Evolutionary conservation across 2,113 vertebrate species (phyloP).

Genomic region (Meriones unguiculatus): DNA sequence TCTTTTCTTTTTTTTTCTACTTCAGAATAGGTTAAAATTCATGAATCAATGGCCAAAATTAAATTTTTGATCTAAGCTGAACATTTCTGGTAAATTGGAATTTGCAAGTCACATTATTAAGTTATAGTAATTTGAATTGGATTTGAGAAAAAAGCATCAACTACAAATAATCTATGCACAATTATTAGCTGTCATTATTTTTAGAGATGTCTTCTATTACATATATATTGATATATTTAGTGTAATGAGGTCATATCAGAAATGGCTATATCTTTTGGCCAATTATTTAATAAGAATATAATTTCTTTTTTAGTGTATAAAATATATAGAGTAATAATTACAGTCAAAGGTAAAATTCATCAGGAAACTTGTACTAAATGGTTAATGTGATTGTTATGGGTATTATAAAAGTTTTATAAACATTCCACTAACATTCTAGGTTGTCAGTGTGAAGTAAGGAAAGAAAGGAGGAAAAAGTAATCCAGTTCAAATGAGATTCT

Average conservation of each 20-base stretch:
- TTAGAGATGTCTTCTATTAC: background rate
- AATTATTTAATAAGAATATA: background rate
- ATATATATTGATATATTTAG: background rate
- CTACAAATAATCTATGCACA: background rate
- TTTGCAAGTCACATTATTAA: background rate
- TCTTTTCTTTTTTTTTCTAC: background rate
- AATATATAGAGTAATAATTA: background rate
- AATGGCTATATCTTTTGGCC: background rate
- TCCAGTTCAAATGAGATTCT: background rate
- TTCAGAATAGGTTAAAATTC: background rate
- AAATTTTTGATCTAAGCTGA: background rate
- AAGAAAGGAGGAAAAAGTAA: background rate
- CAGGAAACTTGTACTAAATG: background rate
- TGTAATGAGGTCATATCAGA: background rate
- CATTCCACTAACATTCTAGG: background rate
- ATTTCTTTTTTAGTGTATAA: background rate
- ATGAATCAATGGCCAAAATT: background rate
- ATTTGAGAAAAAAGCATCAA: background rate
- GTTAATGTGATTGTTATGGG: background rate
- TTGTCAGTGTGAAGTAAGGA: background rate
- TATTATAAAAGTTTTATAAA: background rate
- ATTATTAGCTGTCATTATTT: background rate
- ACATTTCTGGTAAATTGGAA: background rate
- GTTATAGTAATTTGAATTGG: background rate
- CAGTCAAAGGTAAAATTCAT: constrained; percentile 10